These are phyloP conservation scores for Drosophila koepferae DNA, from an alignment of 2,888 invertebrate species.

Conservation along the genomic window DNA sequence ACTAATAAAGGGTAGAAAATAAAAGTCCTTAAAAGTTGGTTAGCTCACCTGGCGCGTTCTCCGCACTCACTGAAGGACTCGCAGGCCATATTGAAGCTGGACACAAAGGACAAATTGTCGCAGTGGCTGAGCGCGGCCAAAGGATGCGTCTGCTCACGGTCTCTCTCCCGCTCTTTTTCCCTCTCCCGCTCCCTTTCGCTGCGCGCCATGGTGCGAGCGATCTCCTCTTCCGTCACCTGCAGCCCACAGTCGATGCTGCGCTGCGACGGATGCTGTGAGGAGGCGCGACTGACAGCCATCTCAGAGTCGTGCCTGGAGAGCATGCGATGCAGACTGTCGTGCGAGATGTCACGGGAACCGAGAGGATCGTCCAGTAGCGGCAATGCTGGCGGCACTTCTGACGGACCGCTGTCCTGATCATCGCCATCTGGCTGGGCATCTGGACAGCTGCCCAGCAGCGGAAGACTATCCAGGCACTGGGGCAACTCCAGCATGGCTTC, in stretches of 20 bases:
- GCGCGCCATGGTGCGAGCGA: constrained; percentile 91
- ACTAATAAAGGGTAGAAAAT: not conserved
- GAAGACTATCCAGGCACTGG: constrained; percentile 42
- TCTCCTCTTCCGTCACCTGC: constrained; percentile 97
- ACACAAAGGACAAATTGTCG: constrained; percentile 93
- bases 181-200: constrained; percentile 84
- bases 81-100: constrained; percentile 89
- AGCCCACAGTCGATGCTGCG: constrained; percentile 89
- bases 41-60: constrained; percentile 83
- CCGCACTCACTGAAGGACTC: constrained; percentile 85
- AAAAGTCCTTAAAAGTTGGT: not conserved
- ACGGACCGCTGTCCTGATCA: constrained; percentile 92
- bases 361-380: constrained; percentile 92
- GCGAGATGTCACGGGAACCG: constrained; percentile 92
- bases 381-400: constrained; percentile 92
- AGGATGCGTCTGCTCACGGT: constrained; percentile 88
- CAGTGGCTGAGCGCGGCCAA: constrained; percentile 95
- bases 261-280: constrained; percentile 92
- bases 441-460: constrained; percentile 41
- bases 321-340: constrained; percentile 90
- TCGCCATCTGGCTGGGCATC: constrained; percentile 86
- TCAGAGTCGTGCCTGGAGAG: constrained; percentile 85
- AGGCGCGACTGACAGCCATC: constrained; percentile 65
- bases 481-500: constrained; percentile 82
- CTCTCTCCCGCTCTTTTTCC: constrained; percentile 85